Evolutionary conservation across 2,888 invertebrate genomes (phyloP).

Genomic region (Lingula anatina): DNA sequence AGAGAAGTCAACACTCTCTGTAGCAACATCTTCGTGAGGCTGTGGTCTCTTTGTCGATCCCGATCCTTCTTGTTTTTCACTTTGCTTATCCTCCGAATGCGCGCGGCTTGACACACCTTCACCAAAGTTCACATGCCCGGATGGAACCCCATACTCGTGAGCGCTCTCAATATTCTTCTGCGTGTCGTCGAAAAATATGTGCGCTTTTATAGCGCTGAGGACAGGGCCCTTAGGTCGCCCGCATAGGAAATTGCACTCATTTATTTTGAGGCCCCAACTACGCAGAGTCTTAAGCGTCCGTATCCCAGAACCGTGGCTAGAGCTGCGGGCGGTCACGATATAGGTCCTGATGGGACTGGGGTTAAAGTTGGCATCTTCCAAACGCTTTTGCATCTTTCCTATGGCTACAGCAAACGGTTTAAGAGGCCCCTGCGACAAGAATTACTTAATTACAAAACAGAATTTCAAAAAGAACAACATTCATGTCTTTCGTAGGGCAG

Average conservation of each 20-base stretch:
- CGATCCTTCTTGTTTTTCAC: too few species aligned
- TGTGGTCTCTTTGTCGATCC: too few species aligned
- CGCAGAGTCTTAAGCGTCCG: neutral
- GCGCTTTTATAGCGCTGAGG: neutral
- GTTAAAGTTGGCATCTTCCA: neutral
- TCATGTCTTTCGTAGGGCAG: too few species aligned
- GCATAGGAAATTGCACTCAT: neutral
- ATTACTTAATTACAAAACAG: too few species aligned
- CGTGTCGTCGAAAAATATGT: neutral
- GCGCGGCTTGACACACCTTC: too few species aligned
- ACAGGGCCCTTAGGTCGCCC: neutral
- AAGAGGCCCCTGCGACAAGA: neutral
- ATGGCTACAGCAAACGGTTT: neutral
- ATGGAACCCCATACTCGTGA: neutral
- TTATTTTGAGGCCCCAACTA: neutral
- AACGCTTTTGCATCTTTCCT: neutral
- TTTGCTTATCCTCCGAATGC: too few species aligned
- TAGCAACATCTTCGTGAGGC: too few species aligned
- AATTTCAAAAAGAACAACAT: too few species aligned
- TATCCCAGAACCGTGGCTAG: neutral
- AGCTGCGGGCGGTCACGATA: neutral
- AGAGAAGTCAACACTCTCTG: too few species aligned
- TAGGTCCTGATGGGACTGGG: neutral
- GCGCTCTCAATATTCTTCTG: neutral
- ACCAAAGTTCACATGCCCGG: neutral